Percentiles rank a stretch among this genome's conserved stretches.
phyloP scores from a whole-genome alignment of 1,140 invertebrate genomes.

The Heliconius hermathena region DNA sequence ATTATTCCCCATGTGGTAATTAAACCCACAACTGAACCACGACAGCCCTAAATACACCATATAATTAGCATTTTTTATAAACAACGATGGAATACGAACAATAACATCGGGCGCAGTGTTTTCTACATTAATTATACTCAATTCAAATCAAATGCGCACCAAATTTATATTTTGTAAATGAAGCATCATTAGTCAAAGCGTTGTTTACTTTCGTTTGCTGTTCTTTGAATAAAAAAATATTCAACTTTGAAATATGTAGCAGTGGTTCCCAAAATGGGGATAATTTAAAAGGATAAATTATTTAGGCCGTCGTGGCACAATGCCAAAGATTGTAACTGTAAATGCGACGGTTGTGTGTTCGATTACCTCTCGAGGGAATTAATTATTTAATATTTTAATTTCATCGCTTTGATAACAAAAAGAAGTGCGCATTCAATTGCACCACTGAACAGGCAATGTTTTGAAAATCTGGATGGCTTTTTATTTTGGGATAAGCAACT shows the following conservation, averaged over 20 bases:
- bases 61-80: not conserved
- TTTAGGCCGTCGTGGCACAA: not conserved
- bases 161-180: constrained; percentile 34
- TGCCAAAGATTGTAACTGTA: not conserved
- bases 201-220: constrained; percentile 30
- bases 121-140: constrained; percentile 30
- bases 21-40: too few relatives aligned
- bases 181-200: constrained; percentile 33
- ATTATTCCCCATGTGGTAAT: too few relatives aligned
- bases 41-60: too few relatives aligned
- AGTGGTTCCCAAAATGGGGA: not conserved
- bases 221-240: constrained; percentile 16
- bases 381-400: too few relatives aligned
- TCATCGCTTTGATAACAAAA: too few relatives aligned
- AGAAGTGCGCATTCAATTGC: too few relatives aligned
- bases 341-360: not conserved
- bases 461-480: too few relatives aligned
- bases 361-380: not conserved
- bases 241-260: not conserved
- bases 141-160: constrained; percentile 28
- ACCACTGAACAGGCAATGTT: too few relatives aligned
- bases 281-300: not conserved
- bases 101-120: constrained; percentile 3
- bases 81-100: not conserved
- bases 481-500: too few relatives aligned